These are phyloP conservation scores for Cyphomyrus discorhynchus DNA, from an alignment of 2,113 vertebrate genomes.

Conservation along the genomic window DNA sequence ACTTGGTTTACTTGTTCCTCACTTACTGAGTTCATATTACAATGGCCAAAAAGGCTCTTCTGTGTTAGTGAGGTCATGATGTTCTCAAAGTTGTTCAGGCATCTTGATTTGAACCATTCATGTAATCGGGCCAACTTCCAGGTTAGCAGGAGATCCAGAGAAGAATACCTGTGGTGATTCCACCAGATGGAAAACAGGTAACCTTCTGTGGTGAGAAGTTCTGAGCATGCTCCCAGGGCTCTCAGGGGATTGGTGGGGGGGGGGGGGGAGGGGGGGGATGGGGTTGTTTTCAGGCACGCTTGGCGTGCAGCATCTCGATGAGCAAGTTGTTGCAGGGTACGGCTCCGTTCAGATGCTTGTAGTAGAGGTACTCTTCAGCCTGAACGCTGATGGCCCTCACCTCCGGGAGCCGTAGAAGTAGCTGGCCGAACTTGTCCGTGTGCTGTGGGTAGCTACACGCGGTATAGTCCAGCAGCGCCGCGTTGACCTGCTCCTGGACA, in stretches of 20 bases:
- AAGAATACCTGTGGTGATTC: slow-evolving; percentile 7
- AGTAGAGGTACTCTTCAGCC: slow-evolving; percentile 97
- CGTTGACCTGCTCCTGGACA: slow-evolving; percentile 94
- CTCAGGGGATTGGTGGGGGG: background rate
- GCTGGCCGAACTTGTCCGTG: slow-evolving; percentile 92
- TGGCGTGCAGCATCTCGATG: slow-evolving; percentile 98
- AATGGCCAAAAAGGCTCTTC: slow-evolving; percentile 20
- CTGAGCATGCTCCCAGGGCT: background rate
- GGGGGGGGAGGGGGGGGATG: background rate
- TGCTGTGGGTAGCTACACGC: slow-evolving; percentile 96
- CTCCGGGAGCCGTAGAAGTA: slow-evolving; percentile 88
- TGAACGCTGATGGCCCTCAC: slow-evolving; percentile 95
- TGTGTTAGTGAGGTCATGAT: slow-evolving; percentile 23
- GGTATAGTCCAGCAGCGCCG: slow-evolving; percentile 92
- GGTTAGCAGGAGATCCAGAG: background rate
- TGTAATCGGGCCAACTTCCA: background rate
- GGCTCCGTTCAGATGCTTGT: slow-evolving; percentile 96
- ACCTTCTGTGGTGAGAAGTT: background rate
- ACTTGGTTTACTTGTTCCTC: slow-evolving; percentile 11
- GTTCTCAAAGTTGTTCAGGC: slow-evolving; percentile 36
- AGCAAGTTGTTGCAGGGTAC: slow-evolving; percentile 98
- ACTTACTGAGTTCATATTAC: slow-evolving; percentile 25
- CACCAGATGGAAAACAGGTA: background rate
- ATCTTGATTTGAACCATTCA: background rate
- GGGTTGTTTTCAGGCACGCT: slow-evolving; percentile 70